Percentiles rank a stretch among this genome's conserved stretches.
Evolutionary conservation across 2,797 vertebrate species (phyloP).

Genomic region (Bovichtus diacanthus): DNA sequence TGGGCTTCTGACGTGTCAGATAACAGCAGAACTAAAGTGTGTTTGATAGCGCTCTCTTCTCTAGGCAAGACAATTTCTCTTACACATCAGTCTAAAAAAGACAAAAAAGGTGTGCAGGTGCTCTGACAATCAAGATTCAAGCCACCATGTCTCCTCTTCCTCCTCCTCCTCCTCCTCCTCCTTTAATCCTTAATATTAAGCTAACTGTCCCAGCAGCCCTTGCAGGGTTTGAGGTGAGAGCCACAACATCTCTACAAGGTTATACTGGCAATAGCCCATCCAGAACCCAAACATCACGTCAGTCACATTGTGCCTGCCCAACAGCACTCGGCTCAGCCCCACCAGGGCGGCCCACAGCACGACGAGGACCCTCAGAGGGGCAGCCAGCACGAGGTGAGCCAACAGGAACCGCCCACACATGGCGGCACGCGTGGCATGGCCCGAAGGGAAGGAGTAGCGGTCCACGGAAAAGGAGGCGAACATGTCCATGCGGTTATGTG

Average conservation of each 20-base stretch:
- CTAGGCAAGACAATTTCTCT: not conserved
- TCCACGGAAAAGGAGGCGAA: slow-evolving; percentile 96
- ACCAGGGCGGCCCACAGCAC: slow-evolving; percentile 92
- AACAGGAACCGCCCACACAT: slow-evolving; percentile 94
- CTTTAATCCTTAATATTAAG: slow-evolving; percentile 42
- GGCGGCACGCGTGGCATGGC: slow-evolving; percentile 94
- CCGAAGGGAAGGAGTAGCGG: slow-evolving; percentile 97
- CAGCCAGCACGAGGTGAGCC: slow-evolving; percentile 93
- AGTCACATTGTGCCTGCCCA: slow-evolving; percentile 96
- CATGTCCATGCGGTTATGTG: slow-evolving; percentile 99
- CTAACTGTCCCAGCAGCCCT: slow-evolving; percentile 76
- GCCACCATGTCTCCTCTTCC: not conserved
- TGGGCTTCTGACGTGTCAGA: not conserved
- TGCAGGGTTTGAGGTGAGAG: slow-evolving; percentile 88
- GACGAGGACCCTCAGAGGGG: slow-evolving; percentile 92
- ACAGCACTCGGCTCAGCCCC: slow-evolving; percentile 93
- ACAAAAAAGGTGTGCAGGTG: slow-evolving; percentile 1
- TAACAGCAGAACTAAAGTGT: slow-evolving; percentile 3
- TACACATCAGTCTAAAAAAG: not conserved
- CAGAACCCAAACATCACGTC: slow-evolving; percentile 94
- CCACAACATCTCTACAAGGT: slow-evolving; percentile 94
- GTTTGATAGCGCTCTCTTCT: slow-evolving; percentile 6
- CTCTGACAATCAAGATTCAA: slow-evolving; percentile 21
- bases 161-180: no score
- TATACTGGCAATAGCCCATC: slow-evolving; percentile 95